These are phyloP conservation scores for Paralichthys olivaceus DNA, from an alignment of 2,113 vertebrate species.

Conservation along the genomic window DNA sequence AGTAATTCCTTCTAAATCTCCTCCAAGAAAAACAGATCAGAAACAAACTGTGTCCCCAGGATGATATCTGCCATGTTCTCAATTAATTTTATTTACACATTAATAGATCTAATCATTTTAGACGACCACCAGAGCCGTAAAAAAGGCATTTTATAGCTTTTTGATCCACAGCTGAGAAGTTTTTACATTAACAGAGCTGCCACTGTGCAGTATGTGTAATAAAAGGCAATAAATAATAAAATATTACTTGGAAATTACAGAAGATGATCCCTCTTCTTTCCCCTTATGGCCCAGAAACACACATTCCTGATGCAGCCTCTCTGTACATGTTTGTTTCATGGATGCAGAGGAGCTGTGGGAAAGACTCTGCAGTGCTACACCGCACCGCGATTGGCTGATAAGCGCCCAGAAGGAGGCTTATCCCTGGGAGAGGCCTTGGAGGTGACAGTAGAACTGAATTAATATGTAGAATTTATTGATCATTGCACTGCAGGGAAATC, in stretches of 20 bases:
- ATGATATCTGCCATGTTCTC: slow-evolving; percentile 38
- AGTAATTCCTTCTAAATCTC: neutral
- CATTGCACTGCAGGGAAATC: slow-evolving; percentile 75
- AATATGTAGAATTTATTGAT: slow-evolving; percentile 83
- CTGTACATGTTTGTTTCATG: slow-evolving; percentile 41
- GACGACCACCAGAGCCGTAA: slow-evolving; percentile 55
- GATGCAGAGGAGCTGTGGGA: neutral
- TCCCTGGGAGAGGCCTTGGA: slow-evolving; percentile 64
- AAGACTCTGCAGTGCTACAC: neutral
- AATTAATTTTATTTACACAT: slow-evolving; percentile 53
- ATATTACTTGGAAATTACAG: slow-evolving; percentile 65
- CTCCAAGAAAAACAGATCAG: slow-evolving; percentile 27
- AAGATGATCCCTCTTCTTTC: neutral
- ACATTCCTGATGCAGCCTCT: slow-evolving; percentile 18
- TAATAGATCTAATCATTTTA: slow-evolving; percentile 68
- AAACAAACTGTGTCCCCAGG: slow-evolving; percentile 21
- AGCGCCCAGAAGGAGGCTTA: slow-evolving; percentile 34
- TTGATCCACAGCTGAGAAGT: slow-evolving; percentile 59
- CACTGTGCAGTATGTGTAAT: slow-evolving; percentile 50
- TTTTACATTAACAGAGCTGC: slow-evolving; percentile 63
- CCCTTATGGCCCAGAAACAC: neutral
- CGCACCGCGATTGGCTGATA: slow-evolving; percentile 42
- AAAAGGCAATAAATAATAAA: slow-evolving; percentile 64
- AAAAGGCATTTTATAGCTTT: slow-evolving; percentile 61
- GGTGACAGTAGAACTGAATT: slow-evolving; percentile 80